These are phyloP conservation scores for Altica lythri DNA, from an alignment of 2,888 invertebrate species.

Conservation along the genomic window DNA sequence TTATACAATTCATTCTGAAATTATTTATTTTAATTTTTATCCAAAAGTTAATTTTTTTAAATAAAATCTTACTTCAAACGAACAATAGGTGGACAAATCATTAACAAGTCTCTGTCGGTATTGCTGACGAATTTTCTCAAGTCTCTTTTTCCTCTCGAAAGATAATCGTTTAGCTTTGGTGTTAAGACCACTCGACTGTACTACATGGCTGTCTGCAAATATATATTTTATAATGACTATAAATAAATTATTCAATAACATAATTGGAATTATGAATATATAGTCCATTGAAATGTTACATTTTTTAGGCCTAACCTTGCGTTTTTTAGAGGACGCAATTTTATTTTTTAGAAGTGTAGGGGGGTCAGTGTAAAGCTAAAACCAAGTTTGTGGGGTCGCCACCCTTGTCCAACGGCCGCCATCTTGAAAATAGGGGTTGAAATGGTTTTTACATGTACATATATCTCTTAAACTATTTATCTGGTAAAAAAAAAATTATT, in stretches of 20 bases:
- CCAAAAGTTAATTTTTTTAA: not conserved
- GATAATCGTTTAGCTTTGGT: not conserved
- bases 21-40: not conserved
- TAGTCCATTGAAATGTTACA: not conserved
- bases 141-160: not conserved
- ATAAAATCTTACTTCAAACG: not conserved
- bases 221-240: not conserved
- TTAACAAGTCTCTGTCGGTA: not conserved
- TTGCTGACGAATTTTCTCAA: not conserved
- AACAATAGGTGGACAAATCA: not conserved
- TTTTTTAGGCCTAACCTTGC: not conserved
- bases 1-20: slow-evolving; percentile 11
- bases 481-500: too few species aligned
- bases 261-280: not conserved
- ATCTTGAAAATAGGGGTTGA: too few species aligned
- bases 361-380: too few species aligned
- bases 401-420: too few species aligned
- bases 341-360: not conserved
- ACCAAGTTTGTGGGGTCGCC: too few species aligned
- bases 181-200: not conserved
- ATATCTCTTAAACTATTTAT: too few species aligned
- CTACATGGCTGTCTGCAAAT: not conserved
- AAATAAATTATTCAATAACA: not conserved
- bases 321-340: not conserved
- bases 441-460: too few species aligned